Conservation (phyloP, 2,888 invertebrate species). For the Operophtera brumata region DNA sequence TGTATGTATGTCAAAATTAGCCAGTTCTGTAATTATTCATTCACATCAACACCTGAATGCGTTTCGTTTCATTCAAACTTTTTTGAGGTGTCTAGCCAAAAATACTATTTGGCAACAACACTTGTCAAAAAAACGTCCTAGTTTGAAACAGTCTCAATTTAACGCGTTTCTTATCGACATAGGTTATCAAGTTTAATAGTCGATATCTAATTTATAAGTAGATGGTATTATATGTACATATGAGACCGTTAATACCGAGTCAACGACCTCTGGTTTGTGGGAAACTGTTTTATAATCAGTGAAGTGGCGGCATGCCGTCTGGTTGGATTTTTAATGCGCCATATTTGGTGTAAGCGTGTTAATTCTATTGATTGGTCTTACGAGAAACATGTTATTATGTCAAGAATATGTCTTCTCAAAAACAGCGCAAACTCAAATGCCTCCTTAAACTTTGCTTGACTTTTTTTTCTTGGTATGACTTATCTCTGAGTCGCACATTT, state of each 20-base stretch:
- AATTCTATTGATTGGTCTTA: neutral
- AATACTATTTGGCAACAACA: constrained; percentile 3
- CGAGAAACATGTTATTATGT: too few species aligned
- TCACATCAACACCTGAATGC: neutral
- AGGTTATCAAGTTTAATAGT: constrained; percentile 11
- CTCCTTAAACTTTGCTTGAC: too few species aligned
- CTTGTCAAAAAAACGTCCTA: constrained; percentile 4
- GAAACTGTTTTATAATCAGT: constrained; percentile 13
- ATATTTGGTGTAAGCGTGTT: neutral
- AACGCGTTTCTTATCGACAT: constrained; percentile 7
- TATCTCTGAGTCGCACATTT: too few species aligned
- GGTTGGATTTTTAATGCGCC: constrained; percentile 9
- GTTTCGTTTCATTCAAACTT: neutral
- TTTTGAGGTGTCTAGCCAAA: too few species aligned
- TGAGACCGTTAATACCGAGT: constrained; percentile 26
- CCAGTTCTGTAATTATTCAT: too few species aligned
- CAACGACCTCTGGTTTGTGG: constrained; percentile 18
- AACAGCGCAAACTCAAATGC: too few species aligned
- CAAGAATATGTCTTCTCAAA: too few species aligned
- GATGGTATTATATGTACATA: constrained; percentile 8
- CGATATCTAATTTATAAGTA: too few species aligned
- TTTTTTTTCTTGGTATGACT: too few species aligned
- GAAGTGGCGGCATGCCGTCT: constrained; percentile 32
- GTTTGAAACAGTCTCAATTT: neutral
- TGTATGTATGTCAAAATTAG: too few species aligned